Evolutionary conservation across 1,140 invertebrate genomes (phyloP), one percentile per base, ranked within the genome.

Genomic region (Panulirus ornatus): DNA sequence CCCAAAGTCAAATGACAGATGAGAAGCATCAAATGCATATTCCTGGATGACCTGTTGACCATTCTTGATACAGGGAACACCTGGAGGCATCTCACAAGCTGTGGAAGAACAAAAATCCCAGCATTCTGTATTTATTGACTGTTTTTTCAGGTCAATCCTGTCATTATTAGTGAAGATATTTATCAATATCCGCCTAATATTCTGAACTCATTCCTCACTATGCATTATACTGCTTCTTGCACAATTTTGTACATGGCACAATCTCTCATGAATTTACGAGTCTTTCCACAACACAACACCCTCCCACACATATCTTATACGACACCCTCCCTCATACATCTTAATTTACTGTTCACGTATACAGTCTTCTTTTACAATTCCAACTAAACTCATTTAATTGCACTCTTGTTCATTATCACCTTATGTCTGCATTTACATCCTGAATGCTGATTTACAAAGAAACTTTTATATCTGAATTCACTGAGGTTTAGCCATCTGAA

Each of bases 21-120:
- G 95, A n/a, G 93, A 93, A 66, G 94, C 94, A 0, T 94, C 93
- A 93, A 97, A 97, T 93, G 96, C 96, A 92, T 96, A 97, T 75
- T 95, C 95, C 42, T 95, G 94, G 27, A 97, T 93, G 0, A 97
- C 96, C 93, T 97, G 95, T 27, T 94, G 93, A 0, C 97, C 97
- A 2, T 95, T 95, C 73, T 94, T 95, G 54, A 97, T 93, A 92
- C 97, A 98, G 0, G 96, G 96, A 34, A 96, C 93, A 19, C 96
- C 95, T 9, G 94, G 93, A 0, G 93, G 93, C 54, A 93, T 93
- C 82, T 95, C 94, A 91, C 97, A 97, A 36, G 96, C 96, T 97
- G 93, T 70, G 95, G 95, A 89, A 92, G 93, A 91, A 93, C 22
- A 78, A 40, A 34, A 40, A 6, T 27, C 5, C 2, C 16, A 73